Evolutionary conservation across 2,113 vertebrate genomes (phyloP).

Genomic region (Diphyllodes magnificus): DNA sequence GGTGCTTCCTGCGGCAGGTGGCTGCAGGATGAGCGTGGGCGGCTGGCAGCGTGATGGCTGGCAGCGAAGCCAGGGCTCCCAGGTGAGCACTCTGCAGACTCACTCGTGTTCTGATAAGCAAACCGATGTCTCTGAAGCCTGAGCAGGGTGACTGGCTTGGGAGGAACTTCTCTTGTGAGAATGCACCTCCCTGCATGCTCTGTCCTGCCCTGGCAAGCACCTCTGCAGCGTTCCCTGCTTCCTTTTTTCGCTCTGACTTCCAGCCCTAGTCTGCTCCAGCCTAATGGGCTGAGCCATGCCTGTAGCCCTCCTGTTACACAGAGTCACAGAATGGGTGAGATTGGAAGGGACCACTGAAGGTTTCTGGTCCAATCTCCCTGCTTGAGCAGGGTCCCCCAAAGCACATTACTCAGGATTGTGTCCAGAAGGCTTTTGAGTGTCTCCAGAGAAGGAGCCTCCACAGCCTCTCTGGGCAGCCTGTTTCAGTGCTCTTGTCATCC

Average conservation of each 20-base stretch:
- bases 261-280: background rate
- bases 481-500: background rate
- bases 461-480: background rate
- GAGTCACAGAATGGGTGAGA: background rate
- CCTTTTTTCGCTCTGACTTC: background rate
- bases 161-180: background rate
- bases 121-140: background rate
- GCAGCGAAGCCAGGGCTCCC: background rate
- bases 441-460: background rate
- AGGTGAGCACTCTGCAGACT: background rate
- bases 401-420: background rate
- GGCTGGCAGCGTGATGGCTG: background rate
- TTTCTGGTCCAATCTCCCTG: background rate
- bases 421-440: background rate
- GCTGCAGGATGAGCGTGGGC: background rate
- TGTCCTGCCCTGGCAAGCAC: fast-evolving
- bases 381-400: background rate
- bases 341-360: background rate
- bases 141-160: background rate
- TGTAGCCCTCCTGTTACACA: background rate
- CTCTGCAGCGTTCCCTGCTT: background rate
- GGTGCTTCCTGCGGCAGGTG: background rate
- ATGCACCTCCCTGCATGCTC: fast-evolving
- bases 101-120: background rate
- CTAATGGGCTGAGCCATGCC: background rate